Conservation (phyloP, 2,113 vertebrate genomes). For the Smithornis capensis region DNA sequence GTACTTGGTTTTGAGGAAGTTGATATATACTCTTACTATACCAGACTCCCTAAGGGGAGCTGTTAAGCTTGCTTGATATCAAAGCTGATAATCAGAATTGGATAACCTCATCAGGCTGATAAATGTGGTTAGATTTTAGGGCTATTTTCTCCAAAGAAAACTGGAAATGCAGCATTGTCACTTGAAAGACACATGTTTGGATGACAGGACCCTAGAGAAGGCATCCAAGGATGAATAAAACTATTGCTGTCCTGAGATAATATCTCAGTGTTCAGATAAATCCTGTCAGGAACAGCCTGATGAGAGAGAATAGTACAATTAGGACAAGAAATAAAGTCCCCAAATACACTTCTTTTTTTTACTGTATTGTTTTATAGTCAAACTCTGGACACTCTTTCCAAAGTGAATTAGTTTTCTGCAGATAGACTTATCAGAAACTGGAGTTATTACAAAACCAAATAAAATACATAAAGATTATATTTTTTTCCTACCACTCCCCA, state of each 20-base stretch:
- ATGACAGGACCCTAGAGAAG: background rate
- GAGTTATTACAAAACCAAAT: background rate
- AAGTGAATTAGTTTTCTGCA: background rate
- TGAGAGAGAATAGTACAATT: background rate
- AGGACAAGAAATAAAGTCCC: background rate
- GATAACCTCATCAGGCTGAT: background rate
- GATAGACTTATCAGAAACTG: background rate
- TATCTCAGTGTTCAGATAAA: background rate
- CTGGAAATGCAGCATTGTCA: background rate
- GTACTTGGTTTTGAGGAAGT: background rate
- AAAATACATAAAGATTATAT: background rate
- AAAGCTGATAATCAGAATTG: background rate
- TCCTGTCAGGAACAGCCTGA: background rate
- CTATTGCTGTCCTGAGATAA: background rate
- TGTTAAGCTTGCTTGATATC: background rate
- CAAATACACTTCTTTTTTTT: background rate
- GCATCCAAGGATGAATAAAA: background rate
- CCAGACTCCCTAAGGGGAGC: background rate
- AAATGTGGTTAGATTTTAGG: background rate
- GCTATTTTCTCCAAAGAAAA: background rate
- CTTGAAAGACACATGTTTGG: background rate
- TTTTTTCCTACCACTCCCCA: background rate
- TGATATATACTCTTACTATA: background rate
- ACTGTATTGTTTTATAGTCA: background rate
- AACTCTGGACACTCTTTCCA: background rate